Conservation (phyloP, 2,888 invertebrate genomes). For the Drosophila basisetae region DNA sequence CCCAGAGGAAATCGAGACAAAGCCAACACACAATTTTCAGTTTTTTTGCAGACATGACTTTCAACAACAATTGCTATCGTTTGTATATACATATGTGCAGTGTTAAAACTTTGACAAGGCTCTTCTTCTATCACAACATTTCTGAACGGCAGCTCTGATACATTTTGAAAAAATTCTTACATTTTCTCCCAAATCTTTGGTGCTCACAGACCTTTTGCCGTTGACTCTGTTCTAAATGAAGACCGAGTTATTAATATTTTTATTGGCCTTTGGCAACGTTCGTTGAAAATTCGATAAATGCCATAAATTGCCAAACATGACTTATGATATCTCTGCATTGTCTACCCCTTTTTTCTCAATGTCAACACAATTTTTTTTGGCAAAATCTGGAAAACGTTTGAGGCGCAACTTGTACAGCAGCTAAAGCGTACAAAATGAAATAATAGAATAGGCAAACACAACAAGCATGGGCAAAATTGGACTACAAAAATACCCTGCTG, state of each 20-base stretch:
- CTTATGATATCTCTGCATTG: conserved; percentile 47
- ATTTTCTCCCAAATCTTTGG: background rate
- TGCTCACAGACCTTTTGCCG: conserved; percentile 11
- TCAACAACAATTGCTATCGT: conserved; percentile 11
- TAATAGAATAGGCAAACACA: background rate
- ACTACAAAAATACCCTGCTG: conserved; percentile 5
- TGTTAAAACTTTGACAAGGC: background rate
- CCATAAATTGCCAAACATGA: conserved; percentile 61
- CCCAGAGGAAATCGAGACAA: conserved; percentile 26
- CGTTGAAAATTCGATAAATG: conserved; percentile 49
- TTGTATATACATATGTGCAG: background rate
- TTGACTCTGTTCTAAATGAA: conserved; percentile 17
- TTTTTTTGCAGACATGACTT: conserved; percentile 43
- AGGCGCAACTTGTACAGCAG: conserved; percentile 24
- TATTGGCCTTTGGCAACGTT: conserved; percentile 17
- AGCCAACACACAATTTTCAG: conserved; percentile 29
- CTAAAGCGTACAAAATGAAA: conserved; percentile 17
- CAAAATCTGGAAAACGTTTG: conserved; percentile 36
- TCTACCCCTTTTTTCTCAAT: conserved; percentile 17
- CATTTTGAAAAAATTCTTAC: background rate
- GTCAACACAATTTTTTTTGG: conserved; percentile 59
- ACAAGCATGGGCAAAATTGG: background rate
- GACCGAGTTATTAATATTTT: conserved; percentile 27
- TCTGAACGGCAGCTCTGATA: background rate
- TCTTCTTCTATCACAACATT: background rate